These are phyloP conservation scores for Pardosa pseudoannulata DNA, from an alignment of 2,888 invertebrate genomes.

Conservation along the genomic window DNA sequence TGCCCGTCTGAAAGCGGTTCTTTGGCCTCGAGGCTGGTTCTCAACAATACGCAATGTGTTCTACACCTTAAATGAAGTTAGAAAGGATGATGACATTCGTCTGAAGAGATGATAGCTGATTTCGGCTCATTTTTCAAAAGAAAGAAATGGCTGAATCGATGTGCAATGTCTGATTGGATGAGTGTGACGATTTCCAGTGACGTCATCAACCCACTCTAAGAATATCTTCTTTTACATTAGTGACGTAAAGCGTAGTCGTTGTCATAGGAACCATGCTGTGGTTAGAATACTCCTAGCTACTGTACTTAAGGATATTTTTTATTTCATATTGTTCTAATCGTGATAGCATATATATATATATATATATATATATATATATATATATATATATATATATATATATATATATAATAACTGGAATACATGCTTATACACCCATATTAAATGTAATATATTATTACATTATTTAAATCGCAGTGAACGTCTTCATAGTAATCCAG, in stretches of 20 bases:
- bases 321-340: neutral
- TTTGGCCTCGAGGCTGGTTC: neutral
- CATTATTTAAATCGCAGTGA: too few species aligned
- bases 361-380: too few species aligned
- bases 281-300: neutral
- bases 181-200: constrained; percentile 39
- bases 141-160: constrained; percentile 47
- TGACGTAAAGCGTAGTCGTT: constrained; percentile 57
- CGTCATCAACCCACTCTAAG: constrained; percentile 48
- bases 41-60: neutral
- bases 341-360: too few species aligned
- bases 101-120: neutral
- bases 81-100: neutral
- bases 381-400: too few species aligned
- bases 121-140: neutral
- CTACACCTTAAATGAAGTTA: neutral
- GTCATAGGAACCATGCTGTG: constrained; percentile 40
- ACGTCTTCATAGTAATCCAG: too few species aligned
- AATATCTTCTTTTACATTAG: constrained; percentile 53
- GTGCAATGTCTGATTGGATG: constrained; percentile 44
- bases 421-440: too few species aligned
- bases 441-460: too few species aligned
- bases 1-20: neutral
- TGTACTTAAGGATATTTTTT: neutral
- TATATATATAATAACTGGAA: too few species aligned